Evolutionary conservation across 30 jellyfish, hydroid and myxozoan genomes (phyloP), one percentile per base, ranked within the genome.

Genomic region (Turritopsis dohrnii): DNA sequence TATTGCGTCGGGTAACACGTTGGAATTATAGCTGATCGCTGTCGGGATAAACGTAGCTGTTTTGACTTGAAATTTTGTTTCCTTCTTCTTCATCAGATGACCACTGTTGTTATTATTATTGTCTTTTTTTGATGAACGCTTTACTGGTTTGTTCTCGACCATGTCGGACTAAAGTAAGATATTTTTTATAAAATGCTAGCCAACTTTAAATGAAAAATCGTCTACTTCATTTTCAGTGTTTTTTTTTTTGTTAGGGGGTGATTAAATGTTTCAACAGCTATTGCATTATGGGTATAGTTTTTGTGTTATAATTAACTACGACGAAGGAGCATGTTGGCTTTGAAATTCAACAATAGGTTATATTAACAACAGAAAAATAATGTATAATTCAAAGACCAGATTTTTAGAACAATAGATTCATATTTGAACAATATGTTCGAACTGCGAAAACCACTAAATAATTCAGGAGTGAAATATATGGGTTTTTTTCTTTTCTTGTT

Each of bases 1-100:
- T 23, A 80, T 80, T 18, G 87, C 87, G 87, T 80, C 87, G 18
- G 87, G 87, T n/a, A 80, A 65, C 41, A 65, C 52, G 83, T 53
- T 80, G 27, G 87, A 80, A 53, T 80, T 31, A 20, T 80, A 80
- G 26, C 60, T 52, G 26, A 80, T 80, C 0, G 87, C 65, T 16
- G 87, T 80, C 53, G 87, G 87, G 17, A 80, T 13, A 27, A 80
- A 65, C 23, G 85, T 77, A 69, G 77, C 77, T 7, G 77, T 19
- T 19, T 69, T 69, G 23, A 69, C 77, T n/a, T 69, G 28, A 0
- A 23, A 69, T 69, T 69, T 69, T 23, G 16, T 27, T n/a, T 69
- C 77, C 30, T 69, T 69, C 19, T 69, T 27, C 28, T n/a, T 1
- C 30, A n/a, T 69, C 19, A n/a, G 28, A 23, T 23, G 8, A 69